phyloP scores from a whole-genome alignment of 2,113 vertebrate genomes.

The Notarius lentiginosus region DNA sequence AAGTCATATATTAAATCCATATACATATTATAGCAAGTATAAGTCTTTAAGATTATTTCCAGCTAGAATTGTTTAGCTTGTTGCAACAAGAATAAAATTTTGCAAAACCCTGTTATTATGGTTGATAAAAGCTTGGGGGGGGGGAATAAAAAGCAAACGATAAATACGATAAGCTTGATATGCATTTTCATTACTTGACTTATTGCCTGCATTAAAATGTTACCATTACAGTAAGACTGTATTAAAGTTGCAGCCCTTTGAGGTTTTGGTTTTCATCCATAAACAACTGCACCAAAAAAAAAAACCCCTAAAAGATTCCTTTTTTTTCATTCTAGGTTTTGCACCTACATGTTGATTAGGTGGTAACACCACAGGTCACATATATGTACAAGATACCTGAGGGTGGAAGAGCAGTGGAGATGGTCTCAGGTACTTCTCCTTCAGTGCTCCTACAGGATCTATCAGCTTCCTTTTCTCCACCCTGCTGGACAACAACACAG shows the following conservation, averaged over 20 bases:
- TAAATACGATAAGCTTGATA: neutral
- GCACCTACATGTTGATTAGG: neutral
- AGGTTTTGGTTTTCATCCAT: neutral
- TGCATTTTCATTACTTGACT: neutral
- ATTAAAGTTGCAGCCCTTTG: neutral
- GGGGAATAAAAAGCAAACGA: neutral
- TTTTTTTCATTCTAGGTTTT: neutral
- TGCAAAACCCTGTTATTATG: neutral
- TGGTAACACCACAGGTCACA: neutral
- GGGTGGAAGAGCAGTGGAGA: conserved; percentile 93
- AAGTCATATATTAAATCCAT: neutral
- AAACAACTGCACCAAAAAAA: neutral
- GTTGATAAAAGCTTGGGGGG: neutral
- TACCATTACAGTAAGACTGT: neutral
- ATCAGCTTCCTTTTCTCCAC: conserved; percentile 99
- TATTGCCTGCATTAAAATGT: neutral
- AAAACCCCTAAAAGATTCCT: neutral
- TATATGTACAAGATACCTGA: conserved; percentile 79
- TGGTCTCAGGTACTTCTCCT: conserved; percentile 95
- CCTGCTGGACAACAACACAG: conserved; percentile 97
- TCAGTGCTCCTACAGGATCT: conserved; percentile 92
- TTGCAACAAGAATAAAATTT: neutral
- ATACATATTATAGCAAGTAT: neutral
- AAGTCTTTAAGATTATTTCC: neutral
- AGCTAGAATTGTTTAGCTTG: neutral